Evolutionary conservation across 2,888 invertebrate genomes (phyloP).

Genomic region (Poecilus cupreus): DNA sequence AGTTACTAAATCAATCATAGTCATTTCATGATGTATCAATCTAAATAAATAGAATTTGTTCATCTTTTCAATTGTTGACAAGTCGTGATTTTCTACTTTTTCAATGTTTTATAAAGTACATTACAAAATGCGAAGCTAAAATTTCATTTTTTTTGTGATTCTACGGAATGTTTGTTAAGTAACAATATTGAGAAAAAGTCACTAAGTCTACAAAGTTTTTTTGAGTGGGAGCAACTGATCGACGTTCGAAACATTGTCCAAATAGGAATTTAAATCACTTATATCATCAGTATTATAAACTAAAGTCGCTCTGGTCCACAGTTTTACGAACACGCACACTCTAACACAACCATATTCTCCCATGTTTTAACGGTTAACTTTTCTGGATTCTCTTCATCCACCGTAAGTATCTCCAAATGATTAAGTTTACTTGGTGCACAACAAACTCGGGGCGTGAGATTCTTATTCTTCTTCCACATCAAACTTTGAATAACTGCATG

Average conservation of each 20-base stretch:
- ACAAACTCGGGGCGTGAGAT: slow-evolving; percentile 76
- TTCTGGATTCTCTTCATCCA: slow-evolving; percentile 78
- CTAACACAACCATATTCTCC: slow-evolving; percentile 82
- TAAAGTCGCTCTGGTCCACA: neutral
- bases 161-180: too few species aligned
- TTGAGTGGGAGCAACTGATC: neutral
- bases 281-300: neutral
- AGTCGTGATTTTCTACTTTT: neutral
- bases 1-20: slow-evolving; percentile 19
- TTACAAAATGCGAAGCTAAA: too few species aligned
- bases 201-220: neutral
- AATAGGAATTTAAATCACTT: slow-evolving; percentile 6
- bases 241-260: slow-evolving; percentile 27
- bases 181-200: slow-evolving; percentile 4
- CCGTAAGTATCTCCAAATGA: slow-evolving; percentile 79
- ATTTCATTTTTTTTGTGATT: too few species aligned
- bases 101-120: neutral
- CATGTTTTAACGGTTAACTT: slow-evolving; percentile 80
- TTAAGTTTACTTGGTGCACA: slow-evolving; percentile 82
- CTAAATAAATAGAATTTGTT: slow-evolving; percentile 12
- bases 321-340: slow-evolving; percentile 81
- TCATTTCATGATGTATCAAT: slow-evolving; percentile 4
- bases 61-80: neutral
- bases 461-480: slow-evolving; percentile 76
- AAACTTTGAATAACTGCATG: slow-evolving; percentile 82